phyloP scores from a whole-genome alignment of 1,140 invertebrate genomes.

The Steinernema feltiae region DNA sequence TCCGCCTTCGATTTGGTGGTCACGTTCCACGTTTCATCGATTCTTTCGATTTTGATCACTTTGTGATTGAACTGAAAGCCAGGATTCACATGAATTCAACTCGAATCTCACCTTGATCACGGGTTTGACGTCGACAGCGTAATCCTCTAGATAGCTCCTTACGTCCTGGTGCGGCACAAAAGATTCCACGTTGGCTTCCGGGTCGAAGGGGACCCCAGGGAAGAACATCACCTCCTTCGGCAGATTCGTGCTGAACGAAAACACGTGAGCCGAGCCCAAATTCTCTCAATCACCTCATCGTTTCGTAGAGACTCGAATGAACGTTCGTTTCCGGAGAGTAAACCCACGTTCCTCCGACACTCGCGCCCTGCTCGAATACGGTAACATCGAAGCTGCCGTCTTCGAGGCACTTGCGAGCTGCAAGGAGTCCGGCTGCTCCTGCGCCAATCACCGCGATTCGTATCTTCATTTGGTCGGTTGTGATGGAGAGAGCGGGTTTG shows the following conservation, averaged over 20 bases:
- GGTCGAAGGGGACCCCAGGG: constrained; percentile 71
- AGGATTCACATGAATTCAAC: background rate
- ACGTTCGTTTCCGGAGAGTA: constrained; percentile 68
- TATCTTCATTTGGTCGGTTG: background rate
- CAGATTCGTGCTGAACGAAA: constrained; percentile 70
- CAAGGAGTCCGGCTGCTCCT: constrained; percentile 71
- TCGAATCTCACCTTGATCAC: constrained; percentile 64
- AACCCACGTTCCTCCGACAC: constrained; percentile 79
- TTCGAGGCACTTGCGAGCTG: constrained; percentile 64
- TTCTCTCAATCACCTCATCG: constrained; percentile 61
- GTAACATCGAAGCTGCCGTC: constrained; percentile 60
- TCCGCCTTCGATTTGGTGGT: constrained; percentile 44
- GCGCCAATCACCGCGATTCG: constrained; percentile 67
- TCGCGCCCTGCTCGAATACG: constrained; percentile 69
- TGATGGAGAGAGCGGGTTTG: background rate
- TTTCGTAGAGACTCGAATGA: constrained; percentile 80
- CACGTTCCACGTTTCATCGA: constrained; percentile 24
- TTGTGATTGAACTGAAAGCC: background rate
- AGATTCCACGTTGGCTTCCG: constrained; percentile 60
- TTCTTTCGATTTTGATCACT: constrained; percentile 19
- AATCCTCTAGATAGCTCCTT: constrained; percentile 62
- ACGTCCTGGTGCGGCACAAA: constrained; percentile 71
- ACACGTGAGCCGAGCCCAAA: background rate
- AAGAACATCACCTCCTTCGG: constrained; percentile 85
- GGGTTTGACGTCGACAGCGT: constrained; percentile 65